Evolutionary conservation across 2,888 invertebrate species (phyloP).

Genomic region (Eristalis pertinax): DNA sequence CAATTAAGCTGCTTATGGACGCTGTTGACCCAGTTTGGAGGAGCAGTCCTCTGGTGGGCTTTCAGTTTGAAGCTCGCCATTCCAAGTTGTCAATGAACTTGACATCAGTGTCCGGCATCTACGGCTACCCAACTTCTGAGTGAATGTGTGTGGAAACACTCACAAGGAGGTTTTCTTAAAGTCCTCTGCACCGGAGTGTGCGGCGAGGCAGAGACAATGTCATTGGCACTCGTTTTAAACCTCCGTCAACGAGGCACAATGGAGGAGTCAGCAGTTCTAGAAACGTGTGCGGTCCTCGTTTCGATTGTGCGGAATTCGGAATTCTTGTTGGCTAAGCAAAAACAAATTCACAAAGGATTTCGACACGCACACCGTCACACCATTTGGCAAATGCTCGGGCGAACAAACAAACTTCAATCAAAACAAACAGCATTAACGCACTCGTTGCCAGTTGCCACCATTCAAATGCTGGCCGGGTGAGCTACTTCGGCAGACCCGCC

Average conservation of each 20-base stretch:
- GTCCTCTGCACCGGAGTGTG: not conserved
- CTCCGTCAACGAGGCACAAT: not conserved
- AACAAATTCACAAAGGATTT: conserved; percentile 20
- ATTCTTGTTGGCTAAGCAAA: conserved; percentile 40
- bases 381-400: conserved; percentile 47
- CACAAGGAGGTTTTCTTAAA: not conserved
- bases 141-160: too few species aligned
- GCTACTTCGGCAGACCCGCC: not conserved
- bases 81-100: conserved; percentile 5
- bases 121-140: not conserved
- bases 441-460: conserved; percentile 48
- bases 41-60: not conserved
- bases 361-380: conserved; percentile 24
- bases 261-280: conserved; percentile 15
- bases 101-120: not conserved
- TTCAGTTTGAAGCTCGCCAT: not conserved
- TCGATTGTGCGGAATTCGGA: conserved; percentile 46
- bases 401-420: conserved; percentile 59
- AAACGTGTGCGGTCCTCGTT: conserved; percentile 21
- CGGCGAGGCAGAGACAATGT: not conserved
- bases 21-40: conserved; percentile 54
- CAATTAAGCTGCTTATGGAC: conserved; percentile 62
- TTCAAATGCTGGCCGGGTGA: conserved; percentile 11
- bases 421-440: conserved; percentile 65
- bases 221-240: not conserved